Evolutionary conservation across 1,140 invertebrate genomes (phyloP), one percentile per base, ranked within the genome.

Genomic region (Lordiphosa stackelbergi): DNA sequence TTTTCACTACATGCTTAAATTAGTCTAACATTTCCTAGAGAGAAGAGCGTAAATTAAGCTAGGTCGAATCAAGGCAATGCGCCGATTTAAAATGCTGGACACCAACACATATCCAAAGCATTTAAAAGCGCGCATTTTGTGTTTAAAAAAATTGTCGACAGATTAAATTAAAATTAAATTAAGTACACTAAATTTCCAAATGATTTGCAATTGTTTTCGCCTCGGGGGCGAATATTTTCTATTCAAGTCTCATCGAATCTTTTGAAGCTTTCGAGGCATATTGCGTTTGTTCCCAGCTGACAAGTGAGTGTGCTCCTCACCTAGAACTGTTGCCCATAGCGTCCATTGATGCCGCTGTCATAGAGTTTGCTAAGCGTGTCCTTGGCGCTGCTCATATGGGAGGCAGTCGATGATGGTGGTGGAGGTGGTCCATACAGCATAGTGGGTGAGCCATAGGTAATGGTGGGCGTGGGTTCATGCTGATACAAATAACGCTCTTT

Each of bases 331-430:
- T 94, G 93, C 35, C 74, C 93, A 88, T 95, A 91, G 60, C 90
- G 88, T 85, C 91, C 91, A 46, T 90, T 89, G 64, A 90, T 94
- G 74, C 93, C 93, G 73, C 92, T 91, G 85, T 96, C 94, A 88
- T 96, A 96, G 58, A 96, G 90, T 89, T 96, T 96, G 90, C 94
- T 94, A 57, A 96, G 91, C 73, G 92, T 93, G 81, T 93, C 93
- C 61, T 94, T 68, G 72, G 91, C 74, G 86, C 90, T 88, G 81
- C 89, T 73, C 84, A 89, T 53, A 37, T 86, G 69, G 53, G 84
- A 63, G 43, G 64, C 71, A 11, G 38, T 58, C 8, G 69, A 49
- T 7, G 59, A 53, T 16, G 73, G 49, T 24, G 57, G 51, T 9
- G 66, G 73, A 3, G 85, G 75, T 7, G 70, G 74, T 3, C 85